A percentile compares a stretch with the other conserved stretches of the same genome.
Evolutionary conservation across 1,140 invertebrate genomes (phyloP).

Genomic region (Euschistus heros): DNA sequence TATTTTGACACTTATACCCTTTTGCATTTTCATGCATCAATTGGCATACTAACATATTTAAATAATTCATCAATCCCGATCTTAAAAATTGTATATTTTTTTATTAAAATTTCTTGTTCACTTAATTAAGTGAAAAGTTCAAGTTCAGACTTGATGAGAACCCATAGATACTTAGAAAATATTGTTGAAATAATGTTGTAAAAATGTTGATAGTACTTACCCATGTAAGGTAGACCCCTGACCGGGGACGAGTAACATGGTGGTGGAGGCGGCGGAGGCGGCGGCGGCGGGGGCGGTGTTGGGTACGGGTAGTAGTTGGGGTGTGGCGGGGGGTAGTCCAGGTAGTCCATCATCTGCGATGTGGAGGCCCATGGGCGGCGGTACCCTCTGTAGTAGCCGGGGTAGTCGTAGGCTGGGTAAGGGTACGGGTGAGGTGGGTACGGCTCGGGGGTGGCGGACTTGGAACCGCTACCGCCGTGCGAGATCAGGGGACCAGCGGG

Average conservation of each 20-base stretch:
- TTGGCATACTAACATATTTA: too few species aligned
- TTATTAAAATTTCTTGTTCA: too few species aligned
- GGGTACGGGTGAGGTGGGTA: constrained; percentile 38
- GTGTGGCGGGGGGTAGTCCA: constrained; percentile 36
- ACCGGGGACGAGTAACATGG: constrained; percentile 52
- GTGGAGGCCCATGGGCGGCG: constrained; percentile 26
- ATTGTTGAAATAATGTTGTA: too few species aligned
- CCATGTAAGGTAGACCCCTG: constrained; percentile 42
- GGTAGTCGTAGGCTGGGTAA: constrained; percentile 30
- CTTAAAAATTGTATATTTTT: too few species aligned
- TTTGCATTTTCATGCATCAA: too few species aligned
- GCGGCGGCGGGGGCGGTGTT: constrained; percentile 25
- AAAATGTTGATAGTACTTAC: constrained; percentile 24
- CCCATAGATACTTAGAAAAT: too few species aligned
- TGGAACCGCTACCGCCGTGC: constrained; percentile 35
- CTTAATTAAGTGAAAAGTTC: too few species aligned
- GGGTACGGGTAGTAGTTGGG: constrained; percentile 34
- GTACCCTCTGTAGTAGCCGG: constrained; percentile 32
- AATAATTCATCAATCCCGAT: too few species aligned
- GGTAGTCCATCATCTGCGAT: constrained; percentile 29
- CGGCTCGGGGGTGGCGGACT: constrained; percentile 38
- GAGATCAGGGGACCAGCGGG: constrained; percentile 75
- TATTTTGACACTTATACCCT: too few species aligned
- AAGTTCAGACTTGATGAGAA: too few species aligned
- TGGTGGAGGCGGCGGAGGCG: neutral